phyloP scores from a whole-genome alignment of 2,888 invertebrate species.

The Lithophane ornitopus region DNA sequence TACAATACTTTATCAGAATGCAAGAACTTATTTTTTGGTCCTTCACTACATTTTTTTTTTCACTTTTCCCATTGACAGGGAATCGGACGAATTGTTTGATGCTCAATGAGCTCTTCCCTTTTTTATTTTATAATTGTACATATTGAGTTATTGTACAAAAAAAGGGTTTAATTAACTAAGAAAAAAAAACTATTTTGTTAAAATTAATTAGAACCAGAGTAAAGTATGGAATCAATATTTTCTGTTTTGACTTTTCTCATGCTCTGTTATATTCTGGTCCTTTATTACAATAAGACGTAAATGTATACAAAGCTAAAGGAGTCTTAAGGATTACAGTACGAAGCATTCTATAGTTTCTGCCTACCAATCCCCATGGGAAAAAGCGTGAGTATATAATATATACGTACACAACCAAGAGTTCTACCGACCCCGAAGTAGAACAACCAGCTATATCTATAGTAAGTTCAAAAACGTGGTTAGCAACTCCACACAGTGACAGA shows the following conservation, averaged over 20 bases:
- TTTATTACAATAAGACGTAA: not conserved
- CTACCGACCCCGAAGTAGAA: slow-evolving; percentile 44
- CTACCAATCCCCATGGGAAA: slow-evolving; percentile 2
- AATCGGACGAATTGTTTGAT: too few relatives aligned
- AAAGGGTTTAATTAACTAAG: too few relatives aligned
- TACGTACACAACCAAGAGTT: slow-evolving; percentile 17
- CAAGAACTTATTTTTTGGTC: too few relatives aligned
- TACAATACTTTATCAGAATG: not conserved
- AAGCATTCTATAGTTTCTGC: not conserved
- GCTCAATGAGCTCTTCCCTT: too few relatives aligned
- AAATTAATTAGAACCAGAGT: not conserved
- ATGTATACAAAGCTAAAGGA: not conserved
- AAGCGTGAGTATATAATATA: slow-evolving; percentile 14
- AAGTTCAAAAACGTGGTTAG: slow-evolving; percentile 58
- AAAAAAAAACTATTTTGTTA: too few relatives aligned
- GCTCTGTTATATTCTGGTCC: not conserved
- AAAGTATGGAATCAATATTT: not conserved
- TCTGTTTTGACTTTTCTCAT: too few relatives aligned
- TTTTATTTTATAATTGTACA: too few relatives aligned
- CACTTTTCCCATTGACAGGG: too few relatives aligned
- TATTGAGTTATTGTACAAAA: too few relatives aligned
- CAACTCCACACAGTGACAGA: slow-evolving; percentile 70
- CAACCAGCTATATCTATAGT: slow-evolving; percentile 37
- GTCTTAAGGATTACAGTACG: not conserved
- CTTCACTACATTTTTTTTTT: too few relatives aligned